These are phyloP conservation scores for Camponotus fellah DNA, from an alignment of 2,888 invertebrate genomes.

Conservation along the genomic window DNA sequence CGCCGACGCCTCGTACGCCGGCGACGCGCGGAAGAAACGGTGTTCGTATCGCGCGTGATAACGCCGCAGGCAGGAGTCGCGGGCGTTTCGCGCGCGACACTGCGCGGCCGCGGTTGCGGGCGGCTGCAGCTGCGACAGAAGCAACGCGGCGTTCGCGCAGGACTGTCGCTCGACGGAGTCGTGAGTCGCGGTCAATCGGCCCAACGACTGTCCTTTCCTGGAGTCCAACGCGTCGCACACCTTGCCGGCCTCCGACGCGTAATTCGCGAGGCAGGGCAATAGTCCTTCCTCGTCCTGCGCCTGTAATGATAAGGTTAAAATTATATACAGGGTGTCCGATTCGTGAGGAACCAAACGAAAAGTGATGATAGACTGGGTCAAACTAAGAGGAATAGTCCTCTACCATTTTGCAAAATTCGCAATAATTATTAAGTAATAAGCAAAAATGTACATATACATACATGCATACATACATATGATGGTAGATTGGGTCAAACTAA, in stretches of 20 bases:
- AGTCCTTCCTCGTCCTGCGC: slow-evolving; percentile 63
- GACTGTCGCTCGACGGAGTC: slow-evolving; percentile 52
- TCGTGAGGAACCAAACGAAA: too few relatives aligned
- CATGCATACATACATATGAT: too few relatives aligned
- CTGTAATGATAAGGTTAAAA: slow-evolving; percentile 17
- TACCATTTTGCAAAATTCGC: too few relatives aligned
- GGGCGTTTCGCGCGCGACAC: slow-evolving; percentile 67
- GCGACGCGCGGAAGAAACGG: slow-evolving; percentile 57
- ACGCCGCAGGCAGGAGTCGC: slow-evolving; percentile 73
- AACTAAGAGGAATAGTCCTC: too few relatives aligned
- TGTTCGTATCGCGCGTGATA: slow-evolving; percentile 68
- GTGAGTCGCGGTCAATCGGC: slow-evolving; percentile 24
- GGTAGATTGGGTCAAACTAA: too few relatives aligned
- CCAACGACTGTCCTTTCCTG: slow-evolving; percentile 33
- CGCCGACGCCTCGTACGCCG: slow-evolving; percentile 17
- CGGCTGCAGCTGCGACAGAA: slow-evolving; percentile 69
- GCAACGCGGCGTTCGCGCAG: slow-evolving; percentile 71
- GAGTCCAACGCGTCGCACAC: slow-evolving; percentile 70
- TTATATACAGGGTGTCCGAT: too few relatives aligned
- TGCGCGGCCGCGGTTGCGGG: slow-evolving; percentile 55
- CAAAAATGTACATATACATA: too few relatives aligned
- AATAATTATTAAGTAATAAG: too few relatives aligned
- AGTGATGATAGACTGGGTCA: too few relatives aligned
- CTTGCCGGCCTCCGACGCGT: slow-evolving; percentile 67
- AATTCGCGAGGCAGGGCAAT: slow-evolving; percentile 64